Base-by-base conservation (phyloP, 1,140 invertebrate species). In the Hylaeus anthracinus region DNA sequence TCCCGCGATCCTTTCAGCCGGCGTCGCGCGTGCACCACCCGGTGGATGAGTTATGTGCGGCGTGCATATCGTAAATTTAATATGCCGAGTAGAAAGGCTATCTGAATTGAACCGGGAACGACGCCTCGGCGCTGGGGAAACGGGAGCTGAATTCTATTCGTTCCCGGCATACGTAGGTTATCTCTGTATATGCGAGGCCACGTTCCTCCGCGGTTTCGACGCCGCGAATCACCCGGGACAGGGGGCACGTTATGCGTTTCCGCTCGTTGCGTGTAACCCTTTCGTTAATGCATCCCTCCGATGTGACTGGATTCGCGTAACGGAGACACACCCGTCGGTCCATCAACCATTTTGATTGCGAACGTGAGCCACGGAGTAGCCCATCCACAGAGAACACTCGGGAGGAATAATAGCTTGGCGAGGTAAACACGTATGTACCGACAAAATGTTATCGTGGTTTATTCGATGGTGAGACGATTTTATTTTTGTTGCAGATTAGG, bases 51-150 rank as follows among this genome's bases (percentile, higher is more conserved):
- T 88, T 88, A 89, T 88, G 85, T 74, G 88, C 86, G 73, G 72
- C 63, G 85, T 82, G 85, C 88, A 86, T 86, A 85, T 85, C 88
- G 86, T 89, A 89, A 89, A 89, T 89, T 89, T 89, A 89, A 89
- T 89, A 88, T 85, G 86, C 88, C 85, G 80, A 79, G 85, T 85
- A 77, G 86, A 82, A 88, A 86, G 86, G 85, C 86, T 86, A 81
- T 81, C 86, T 87, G 88, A 90, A 90, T 90, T 89, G 89, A 90
- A 91, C 88, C 83, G 84, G 79, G 60, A 74, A 73, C 86, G 86
- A 89, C 85, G 87, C 82, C 37, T 64, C 55, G 58, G 39, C 43
- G 51, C n/a, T 12, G 63, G 26, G 26, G 67, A 26, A 65, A 58
- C 58, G 76, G 56, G 66, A 71, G 72, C 65, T 84, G 88, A 90